phyloP scores from a whole-genome alignment of 2,797 vertebrate species.

The Siniperca scherzeri region DNA sequence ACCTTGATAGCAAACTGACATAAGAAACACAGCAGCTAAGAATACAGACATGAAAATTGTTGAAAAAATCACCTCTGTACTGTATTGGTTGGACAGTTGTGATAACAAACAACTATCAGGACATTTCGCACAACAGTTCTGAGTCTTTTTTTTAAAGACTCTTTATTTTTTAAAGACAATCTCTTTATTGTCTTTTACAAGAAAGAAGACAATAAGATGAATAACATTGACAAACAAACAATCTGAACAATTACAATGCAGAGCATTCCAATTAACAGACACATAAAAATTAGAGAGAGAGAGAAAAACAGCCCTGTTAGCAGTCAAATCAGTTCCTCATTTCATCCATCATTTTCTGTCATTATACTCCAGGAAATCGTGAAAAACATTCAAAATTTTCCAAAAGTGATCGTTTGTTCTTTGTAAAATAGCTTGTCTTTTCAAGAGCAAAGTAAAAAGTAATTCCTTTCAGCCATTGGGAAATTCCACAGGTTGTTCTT shows the following conservation, averaged over 20 bases:
- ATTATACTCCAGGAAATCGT: background rate
- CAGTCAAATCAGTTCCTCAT: too few relatives aligned
- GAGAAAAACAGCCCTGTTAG: too few relatives aligned
- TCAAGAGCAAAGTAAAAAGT: too few relatives aligned
- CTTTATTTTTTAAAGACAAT: too few relatives aligned
- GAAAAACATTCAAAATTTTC: background rate
- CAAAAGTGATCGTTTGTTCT: background rate
- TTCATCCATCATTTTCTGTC: too few relatives aligned
- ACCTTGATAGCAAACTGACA: conserved; percentile 38
- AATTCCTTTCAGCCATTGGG: too few relatives aligned
- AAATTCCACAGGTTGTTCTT: too few relatives aligned
- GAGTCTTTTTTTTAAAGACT: background rate
- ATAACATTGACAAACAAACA: too few relatives aligned
- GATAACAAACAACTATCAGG: background rate
- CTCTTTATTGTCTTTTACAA: too few relatives aligned
- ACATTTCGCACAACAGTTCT: background rate
- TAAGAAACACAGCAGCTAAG: conserved; percentile 12
- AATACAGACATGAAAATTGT: conserved; percentile 1
- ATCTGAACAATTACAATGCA: background rate
- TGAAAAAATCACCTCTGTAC: background rate
- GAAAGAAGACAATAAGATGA: too few relatives aligned
- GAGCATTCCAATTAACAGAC: too few relatives aligned
- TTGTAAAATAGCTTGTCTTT: background rate
- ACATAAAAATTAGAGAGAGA: too few relatives aligned
- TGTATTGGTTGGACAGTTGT: background rate